These are phyloP conservation scores for Hippasteria phrygiana DNA, from an alignment of 53 echinoderm and acorn worm genomes.

Conservation along the genomic window DNA sequence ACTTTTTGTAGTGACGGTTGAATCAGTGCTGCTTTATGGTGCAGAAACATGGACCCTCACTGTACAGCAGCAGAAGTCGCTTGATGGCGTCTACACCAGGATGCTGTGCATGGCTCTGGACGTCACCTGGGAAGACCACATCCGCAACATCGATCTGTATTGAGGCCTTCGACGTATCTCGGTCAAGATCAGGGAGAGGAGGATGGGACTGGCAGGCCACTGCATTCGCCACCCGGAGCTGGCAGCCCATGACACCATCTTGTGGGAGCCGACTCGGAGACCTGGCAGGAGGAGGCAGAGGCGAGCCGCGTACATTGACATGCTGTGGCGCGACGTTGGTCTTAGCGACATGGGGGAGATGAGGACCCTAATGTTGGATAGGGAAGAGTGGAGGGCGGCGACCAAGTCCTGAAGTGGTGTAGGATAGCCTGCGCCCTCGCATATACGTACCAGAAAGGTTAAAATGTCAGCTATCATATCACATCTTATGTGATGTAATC, in stretches of 20 bases:
- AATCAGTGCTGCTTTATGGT: conserved; percentile 16
- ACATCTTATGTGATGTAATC: too few species aligned
- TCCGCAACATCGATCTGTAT: not conserved
- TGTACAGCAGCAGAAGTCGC: not conserved
- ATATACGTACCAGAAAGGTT: too few species aligned
- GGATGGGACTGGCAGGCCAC: not conserved
- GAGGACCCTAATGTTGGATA: not conserved
- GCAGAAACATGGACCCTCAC: conserved; percentile 24
- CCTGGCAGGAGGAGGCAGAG: not conserved
- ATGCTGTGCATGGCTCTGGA: conserved; percentile 11
- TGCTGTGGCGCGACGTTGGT: not conserved
- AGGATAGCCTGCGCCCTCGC: not conserved
- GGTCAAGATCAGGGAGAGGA: not conserved
- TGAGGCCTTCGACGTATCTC: not conserved
- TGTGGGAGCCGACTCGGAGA: not conserved
- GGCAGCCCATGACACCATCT: not conserved
- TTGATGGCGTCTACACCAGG: conserved; percentile 13
- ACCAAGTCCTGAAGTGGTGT: not conserved
- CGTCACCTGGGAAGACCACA: conserved; percentile 7
- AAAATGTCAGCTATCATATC: too few species aligned
- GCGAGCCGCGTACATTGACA: not conserved
- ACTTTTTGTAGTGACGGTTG: conserved; percentile 15
- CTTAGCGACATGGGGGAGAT: not conserved
- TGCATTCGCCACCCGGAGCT: not conserved
- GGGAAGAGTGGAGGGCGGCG: not conserved